Evolutionary conservation across 1,140 invertebrate species (phyloP).

Genomic region (Lucilia sericata): DNA sequence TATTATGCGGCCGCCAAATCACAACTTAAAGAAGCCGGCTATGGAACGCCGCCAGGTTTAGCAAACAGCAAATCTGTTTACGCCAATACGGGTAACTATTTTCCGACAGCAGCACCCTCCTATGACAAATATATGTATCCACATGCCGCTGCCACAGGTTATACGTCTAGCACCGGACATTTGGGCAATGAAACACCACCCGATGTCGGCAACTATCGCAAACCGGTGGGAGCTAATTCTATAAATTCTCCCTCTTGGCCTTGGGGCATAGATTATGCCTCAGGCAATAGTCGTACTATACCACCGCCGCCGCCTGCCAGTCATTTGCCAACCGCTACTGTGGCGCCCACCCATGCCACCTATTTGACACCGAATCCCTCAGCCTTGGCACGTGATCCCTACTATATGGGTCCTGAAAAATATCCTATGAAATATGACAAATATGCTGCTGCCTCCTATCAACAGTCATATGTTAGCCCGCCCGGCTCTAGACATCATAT

Average conservation of each 20-base stretch:
- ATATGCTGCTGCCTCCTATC: constrained; percentile 48
- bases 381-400: constrained; percentile 17
- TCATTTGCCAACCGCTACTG: constrained; percentile 50
- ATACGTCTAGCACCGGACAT: background rate
- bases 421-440: constrained; percentile 59
- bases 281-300: constrained; percentile 53
- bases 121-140: constrained; percentile 26
- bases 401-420: constrained; percentile 49
- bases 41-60: constrained; percentile 12
- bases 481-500: constrained; percentile 47
- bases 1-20: constrained; percentile 44
- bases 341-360: constrained; percentile 36
- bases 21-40: constrained; percentile 48
- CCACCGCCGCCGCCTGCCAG: constrained; percentile 12
- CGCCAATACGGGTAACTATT: constrained; percentile 58
- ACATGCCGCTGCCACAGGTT: background rate
- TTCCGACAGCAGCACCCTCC: background rate
- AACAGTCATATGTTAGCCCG: constrained; percentile 45
- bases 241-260: constrained; percentile 53
- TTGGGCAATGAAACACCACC: constrained; percentile 21
- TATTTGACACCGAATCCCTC: constrained; percentile 6
- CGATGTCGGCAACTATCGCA: constrained; percentile 22
- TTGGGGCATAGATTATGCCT: constrained; percentile 56
- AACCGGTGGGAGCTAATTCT: constrained; percentile 48
- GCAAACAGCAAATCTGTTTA: constrained; percentile 31